Evolutionary conservation across 2,888 invertebrate species (phyloP), one percentile per base, ranked within the genome.

Genomic region (Acheta domesticus): DNA sequence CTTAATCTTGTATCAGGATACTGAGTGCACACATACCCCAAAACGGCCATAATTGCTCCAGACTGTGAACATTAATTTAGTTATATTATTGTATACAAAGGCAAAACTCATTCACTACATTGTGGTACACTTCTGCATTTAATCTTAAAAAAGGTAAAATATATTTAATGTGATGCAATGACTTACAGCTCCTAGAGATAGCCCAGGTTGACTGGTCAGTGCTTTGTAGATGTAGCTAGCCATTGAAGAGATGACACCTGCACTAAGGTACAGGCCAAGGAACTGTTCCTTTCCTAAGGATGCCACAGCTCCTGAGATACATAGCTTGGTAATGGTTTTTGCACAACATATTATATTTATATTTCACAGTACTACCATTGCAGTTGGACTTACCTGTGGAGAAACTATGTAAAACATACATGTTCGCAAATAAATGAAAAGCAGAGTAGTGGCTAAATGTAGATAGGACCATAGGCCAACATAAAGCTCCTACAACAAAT

Each of bases 361-460:
- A 23, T 75, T 75, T 20, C 19, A 75, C 75, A 75, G 20, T 4
- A 75, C 16, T 12, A 75, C 77, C 20, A 75, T 50, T 74, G 80
- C 11, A 23, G 2, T 16, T 75, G 21, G 81, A 78, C 81, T 84
- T 86, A 89, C 90, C 87, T 83, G 89, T 87, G 80, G 90, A 91
- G 85, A 97, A 97, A 85, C 94, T 95, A 86, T 96, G 94, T 48
- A 99, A 88, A 75, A 97, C 98, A 88, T 95, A 98, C 98, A 99
- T 99, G 87, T 99, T 99, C 79, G 94, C 93, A 83, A 92, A 92
- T 81, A 98, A 90, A 88, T 99, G 99, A 82, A 96, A 88, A 73
- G 92, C 87, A 1, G 94, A 94, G 85, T 94, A 93, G 86, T 99
- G 99, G 84, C 98, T 98, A 87, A 99, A 99, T 50, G 94, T 94